These are phyloP conservation scores for Eristalis intricaria DNA, from an alignment of 2,888 invertebrate species.

Conservation along the genomic window DNA sequence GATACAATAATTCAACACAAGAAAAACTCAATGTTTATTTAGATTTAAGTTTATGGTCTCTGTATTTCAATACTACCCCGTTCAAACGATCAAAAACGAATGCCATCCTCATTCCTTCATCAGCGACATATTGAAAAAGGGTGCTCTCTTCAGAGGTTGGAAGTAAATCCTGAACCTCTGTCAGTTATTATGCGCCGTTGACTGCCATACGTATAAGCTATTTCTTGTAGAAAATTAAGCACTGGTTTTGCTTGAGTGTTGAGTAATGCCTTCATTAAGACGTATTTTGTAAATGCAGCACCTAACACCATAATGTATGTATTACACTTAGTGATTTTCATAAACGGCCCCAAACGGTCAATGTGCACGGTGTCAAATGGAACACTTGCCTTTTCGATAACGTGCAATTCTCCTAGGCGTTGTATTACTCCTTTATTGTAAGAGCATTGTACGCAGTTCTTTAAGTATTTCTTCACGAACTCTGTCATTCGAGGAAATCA, in stretches of 20 bases:
- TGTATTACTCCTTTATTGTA: background rate
- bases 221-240: slow-evolving; percentile 1
- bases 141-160: no score
- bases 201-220: background rate
- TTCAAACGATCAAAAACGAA: no score
- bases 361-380: slow-evolving; percentile 18
- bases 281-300: no score
- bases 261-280: background rate
- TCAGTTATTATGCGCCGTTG: background rate
- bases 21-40: no score
- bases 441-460: background rate
- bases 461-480: background rate
- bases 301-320: background rate
- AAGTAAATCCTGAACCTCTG: no score
- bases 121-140: no score
- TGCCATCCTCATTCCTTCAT: no score
- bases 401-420: background rate
- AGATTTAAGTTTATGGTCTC: no score
- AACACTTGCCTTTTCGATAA: slow-evolving; percentile 8
- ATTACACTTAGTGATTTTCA: no score
- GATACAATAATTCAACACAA: no score
- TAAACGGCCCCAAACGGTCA: no score
- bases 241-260: slow-evolving; percentile 16
- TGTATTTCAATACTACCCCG: no score
- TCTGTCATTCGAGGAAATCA: background rate